Evolutionary conservation across 1,140 invertebrate species (phyloP), one percentile per base, ranked within the genome.

Genomic region (Mycetomoellerius zeteki): DNA sequence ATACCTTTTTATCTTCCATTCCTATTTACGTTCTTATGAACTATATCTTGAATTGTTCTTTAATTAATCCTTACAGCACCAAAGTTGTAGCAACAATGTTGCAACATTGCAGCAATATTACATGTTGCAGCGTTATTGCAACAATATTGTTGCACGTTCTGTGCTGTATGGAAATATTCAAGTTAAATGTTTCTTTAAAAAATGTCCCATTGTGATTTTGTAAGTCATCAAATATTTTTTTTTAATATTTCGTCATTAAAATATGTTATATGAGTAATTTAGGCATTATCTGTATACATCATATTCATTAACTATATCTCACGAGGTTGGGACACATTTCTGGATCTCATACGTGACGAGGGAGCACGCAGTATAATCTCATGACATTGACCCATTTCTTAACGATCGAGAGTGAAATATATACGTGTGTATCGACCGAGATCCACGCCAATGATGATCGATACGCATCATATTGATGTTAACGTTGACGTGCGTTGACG

Each of bases 341-440:
- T 30, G 85, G 73, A 85, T 78, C 82, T 30, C 33, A 30, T 27
- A 60, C 10, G 58, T 52, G n/a, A 60, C 37, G 60, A 52, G 47
- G 75, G 56, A 85, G 14, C 43, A 64, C 27, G 47, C 43, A 21
- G 80, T 69, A 64, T 75, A 72, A 77, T 76, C 76, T 86, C 69
- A 69, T 90, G 89, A 87, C 92, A 93, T 91, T 93, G 93, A 93
- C 93, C 92, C 72, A 88, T 93, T 93, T 94, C 89, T 71, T 86
- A 89, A 93, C 89, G 86, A 89, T 92, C 86, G 78, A 92, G 80
- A 91, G 85, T 52, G 76, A 86, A 58, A 86, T 52, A 86, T 47
- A 21, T 56, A 62, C 27, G 33, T 82, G 37, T 19, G 43, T 73
- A 50, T 16, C 14, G n/a, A 37, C 47, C 14, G 27, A 85, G 30